Base-by-base conservation (phyloP, 53 echinoderm and acorn worm species). In the Mesocentrotus franciscanus region DNA sequence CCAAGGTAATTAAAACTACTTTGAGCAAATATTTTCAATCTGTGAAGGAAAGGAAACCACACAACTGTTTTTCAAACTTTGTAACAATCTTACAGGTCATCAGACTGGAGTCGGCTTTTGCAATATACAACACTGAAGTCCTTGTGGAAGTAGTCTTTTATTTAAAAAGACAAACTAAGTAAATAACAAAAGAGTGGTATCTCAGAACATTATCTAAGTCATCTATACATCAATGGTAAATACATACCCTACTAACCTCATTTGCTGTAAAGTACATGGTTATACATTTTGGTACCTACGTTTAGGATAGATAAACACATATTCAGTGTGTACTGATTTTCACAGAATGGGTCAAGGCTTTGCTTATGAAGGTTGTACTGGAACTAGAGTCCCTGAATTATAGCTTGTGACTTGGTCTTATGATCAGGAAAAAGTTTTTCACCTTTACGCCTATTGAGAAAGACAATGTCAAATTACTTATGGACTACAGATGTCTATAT, bases 331-430 rank as follows among this genome's bases (percentile, higher is more conserved):
- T 57, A 57, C 27, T 58, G 58, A 57, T 58, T 26, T 26, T 87
- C 87, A 87, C 9, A 22, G 27, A 87, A 10, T 27, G 17, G 87
- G 87, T 87, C 87, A 87, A 87, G 59, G 87, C 8, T 87, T 87
- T 87, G 27, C 56, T 29, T 87, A n/a, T 18, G 22, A 2, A 1
- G 57, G 2, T 87, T 58, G 2, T 58, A 13, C 2, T 57, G 14
- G n/a, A 22, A 27, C 27, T 49, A 27, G 14, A 87, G 59, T 58
- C 87, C 87, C 29, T 87, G 87, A 58, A 27, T 87, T 26, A 57
- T n/a, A 33, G 29, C 87, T 81, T 42, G 42, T 81, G 81, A 81
- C 42, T 81, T 22, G 8, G 81, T 81, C 81, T 59, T 58, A 18
- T 87, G 87, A 87, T 58, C 11, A 87, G 15, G 49, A 76, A 33